A percentile compares a stretch with the other conserved stretches of the same genome.
Conservation (phyloP, 2,888 invertebrate species). For the Galeruca laticollis region DNA sequence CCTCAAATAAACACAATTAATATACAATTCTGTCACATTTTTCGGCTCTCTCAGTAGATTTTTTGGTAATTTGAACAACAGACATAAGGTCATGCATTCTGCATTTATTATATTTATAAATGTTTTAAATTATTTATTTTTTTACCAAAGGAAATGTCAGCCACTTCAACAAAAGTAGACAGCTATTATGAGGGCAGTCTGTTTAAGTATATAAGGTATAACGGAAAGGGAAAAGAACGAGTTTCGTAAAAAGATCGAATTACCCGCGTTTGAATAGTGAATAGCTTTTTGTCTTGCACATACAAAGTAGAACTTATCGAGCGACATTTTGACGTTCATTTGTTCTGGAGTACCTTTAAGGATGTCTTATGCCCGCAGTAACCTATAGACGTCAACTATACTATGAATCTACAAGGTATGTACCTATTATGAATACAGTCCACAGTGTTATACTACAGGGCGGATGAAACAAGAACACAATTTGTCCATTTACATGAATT, state of each 20-base stretch:
- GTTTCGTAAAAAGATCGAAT: constrained; percentile 53
- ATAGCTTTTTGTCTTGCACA: constrained; percentile 49
- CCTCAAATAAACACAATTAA: too few species aligned
- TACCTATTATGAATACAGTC: neutral
- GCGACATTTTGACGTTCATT: constrained; percentile 39
- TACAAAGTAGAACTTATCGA: constrained; percentile 29
- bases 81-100: neutral
- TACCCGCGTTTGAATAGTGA: constrained; percentile 53
- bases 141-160: constrained; percentile 46
- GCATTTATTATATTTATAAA: neutral
- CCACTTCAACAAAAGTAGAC: constrained; percentile 46
- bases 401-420: neutral
- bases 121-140: constrained; percentile 34
- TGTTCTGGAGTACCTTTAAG: constrained; percentile 20
- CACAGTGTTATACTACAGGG: neutral
- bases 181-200: constrained; percentile 56
- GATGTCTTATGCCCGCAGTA: constrained; percentile 1
- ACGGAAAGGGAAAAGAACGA: constrained; percentile 45
- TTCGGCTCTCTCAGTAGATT: too few species aligned
- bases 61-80: too few species aligned
- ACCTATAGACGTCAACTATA: constrained; percentile 3
- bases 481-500: neutral
- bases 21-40: too few species aligned
- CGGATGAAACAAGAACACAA: neutral
- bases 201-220: constrained; percentile 46